A percentile compares a stretch with the other conserved stretches of the same genome.
These are phyloP conservation scores for Arnoldichthys spilopterus DNA, from an alignment of 2,797 vertebrate species.

Conservation along the genomic window DNA sequence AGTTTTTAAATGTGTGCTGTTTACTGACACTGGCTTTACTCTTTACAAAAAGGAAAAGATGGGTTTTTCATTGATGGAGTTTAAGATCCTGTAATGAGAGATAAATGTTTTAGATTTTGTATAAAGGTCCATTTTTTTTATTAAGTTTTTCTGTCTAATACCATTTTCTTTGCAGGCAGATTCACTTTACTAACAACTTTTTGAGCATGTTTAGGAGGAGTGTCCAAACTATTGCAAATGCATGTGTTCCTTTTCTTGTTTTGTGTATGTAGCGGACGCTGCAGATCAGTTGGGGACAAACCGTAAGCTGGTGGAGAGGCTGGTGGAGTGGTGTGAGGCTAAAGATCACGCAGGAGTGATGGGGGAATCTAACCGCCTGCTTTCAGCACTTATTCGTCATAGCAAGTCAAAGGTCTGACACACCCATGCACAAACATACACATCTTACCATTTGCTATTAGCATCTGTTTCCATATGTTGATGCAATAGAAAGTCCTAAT, in stretches of 20 bases:
- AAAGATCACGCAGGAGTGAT: slow-evolving; percentile 98
- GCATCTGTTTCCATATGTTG: not conserved
- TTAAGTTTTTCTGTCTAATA: too few species aligned
- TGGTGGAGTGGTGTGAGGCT: slow-evolving; percentile 99
- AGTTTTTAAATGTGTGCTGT: too few species aligned
- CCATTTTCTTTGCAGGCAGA: too few species aligned
- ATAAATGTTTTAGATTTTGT: too few species aligned
- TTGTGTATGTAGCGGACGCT: slow-evolving; percentile 84
- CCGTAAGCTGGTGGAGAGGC: slow-evolving; percentile 87
- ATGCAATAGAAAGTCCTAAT: not conserved
- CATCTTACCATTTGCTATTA: not conserved
- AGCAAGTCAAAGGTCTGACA: slow-evolving; percentile 95
- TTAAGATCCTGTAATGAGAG: too few species aligned
- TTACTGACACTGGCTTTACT: too few species aligned
- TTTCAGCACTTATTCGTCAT: slow-evolving; percentile 96
- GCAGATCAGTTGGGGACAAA: slow-evolving; percentile 97
- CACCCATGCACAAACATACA: not conserved
- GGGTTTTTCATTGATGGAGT: too few species aligned
- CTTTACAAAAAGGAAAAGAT: too few species aligned
- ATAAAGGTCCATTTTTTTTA: too few species aligned
- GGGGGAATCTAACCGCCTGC: slow-evolving; percentile 97
- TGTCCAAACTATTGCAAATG: too few species aligned
- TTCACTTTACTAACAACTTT: too few species aligned
- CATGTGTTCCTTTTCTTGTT: not conserved
- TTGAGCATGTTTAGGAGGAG: too few species aligned